A percentile compares a stretch with the other conserved stretches of the same genome.
Evolutionary conservation across 2,888 invertebrate species (phyloP).

Genomic region (Gerris lacustris): DNA sequence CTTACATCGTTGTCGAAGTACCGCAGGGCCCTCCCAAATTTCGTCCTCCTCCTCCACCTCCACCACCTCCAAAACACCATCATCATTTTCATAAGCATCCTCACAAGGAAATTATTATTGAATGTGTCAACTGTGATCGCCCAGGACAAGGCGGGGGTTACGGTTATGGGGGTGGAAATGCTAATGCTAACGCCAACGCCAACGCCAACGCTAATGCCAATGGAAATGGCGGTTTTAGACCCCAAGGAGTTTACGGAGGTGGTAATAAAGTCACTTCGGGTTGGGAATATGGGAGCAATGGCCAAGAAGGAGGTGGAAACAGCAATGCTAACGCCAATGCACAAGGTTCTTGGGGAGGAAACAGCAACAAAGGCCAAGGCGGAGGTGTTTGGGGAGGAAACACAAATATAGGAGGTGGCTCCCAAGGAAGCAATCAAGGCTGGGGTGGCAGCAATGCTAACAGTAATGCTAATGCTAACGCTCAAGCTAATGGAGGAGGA

Average conservation of each 20-base stretch:
- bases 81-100: background rate
- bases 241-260: constrained; percentile 10
- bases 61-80: background rate
- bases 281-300: background rate
- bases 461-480: constrained; percentile 2
- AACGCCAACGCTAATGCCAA: background rate
- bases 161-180: constrained; percentile 9
- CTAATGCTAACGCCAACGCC: constrained; percentile 3
- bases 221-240: background rate
- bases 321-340: background rate
- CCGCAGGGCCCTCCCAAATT: background rate
- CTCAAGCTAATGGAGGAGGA: background rate
- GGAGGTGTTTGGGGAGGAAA: background rate
- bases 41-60: background rate
- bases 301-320: background rate
- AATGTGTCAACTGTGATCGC: background rate
- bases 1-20: background rate
- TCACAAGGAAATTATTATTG: background rate
- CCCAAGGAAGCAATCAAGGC: constrained; percentile 1
- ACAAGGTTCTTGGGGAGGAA: background rate
- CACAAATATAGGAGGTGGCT: background rate
- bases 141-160: background rate
- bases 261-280: background rate
- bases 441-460: constrained; percentile 3
- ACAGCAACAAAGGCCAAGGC: background rate